Percentiles rank a stretch among this genome's conserved stretches.
These are phyloP conservation scores for Thalassaphorura encarpata DNA, from an alignment of 1,140 invertebrate genomes.

Conservation along the genomic window DNA sequence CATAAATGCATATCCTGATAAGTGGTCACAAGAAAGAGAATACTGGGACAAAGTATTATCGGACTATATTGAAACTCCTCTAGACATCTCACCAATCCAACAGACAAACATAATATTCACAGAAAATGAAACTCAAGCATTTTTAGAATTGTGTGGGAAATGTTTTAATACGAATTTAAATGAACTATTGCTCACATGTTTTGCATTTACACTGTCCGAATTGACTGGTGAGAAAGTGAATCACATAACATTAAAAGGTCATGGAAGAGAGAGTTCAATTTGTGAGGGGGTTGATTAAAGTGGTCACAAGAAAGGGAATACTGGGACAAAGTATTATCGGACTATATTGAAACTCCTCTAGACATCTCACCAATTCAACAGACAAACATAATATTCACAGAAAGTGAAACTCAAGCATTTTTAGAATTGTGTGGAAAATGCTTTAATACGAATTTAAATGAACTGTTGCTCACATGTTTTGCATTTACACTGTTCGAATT, in stretches of 20 bases:
- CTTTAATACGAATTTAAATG: slow-evolving; percentile 8
- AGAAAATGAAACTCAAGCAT: not conserved
- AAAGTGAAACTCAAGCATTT: not conserved
- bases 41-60: not conserved
- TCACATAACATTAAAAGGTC: no score
- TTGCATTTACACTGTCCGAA: no score
- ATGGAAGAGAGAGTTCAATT: no score
- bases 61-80: no score
- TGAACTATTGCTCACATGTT: no score
- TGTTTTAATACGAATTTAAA: not conserved
- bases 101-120: not conserved
- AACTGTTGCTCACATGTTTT: slow-evolving; percentile 11
- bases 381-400: not conserved
- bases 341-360: no score
- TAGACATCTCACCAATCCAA: not conserved
- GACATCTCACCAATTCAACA: not conserved
- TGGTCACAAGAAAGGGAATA: not conserved
- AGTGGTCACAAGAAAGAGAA: not conserved
- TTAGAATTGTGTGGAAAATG: not conserved
- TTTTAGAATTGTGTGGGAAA: not conserved
- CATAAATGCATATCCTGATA: not conserved
- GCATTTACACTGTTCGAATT: not conserved
- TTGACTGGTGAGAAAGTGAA: no score
- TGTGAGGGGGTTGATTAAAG: no score
- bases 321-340: not conserved